phyloP scores from a whole-genome alignment of 2,113 vertebrate species.

The Guaruba guarouba region DNA sequence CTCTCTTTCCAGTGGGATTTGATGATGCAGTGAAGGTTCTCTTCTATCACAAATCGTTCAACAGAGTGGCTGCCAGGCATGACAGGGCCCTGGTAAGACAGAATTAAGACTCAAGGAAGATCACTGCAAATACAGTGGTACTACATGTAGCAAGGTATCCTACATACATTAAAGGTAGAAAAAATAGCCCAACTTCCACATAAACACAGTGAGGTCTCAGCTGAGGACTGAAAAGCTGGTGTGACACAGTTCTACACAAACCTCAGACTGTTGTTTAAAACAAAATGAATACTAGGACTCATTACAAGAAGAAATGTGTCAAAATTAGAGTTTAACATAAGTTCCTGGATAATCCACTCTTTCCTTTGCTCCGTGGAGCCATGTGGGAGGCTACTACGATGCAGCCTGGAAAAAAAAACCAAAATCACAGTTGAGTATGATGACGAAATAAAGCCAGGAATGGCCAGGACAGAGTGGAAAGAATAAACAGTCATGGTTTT shows the following conservation, averaged over 20 bases:
- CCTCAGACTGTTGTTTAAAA: not conserved
- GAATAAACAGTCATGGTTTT: not conserved
- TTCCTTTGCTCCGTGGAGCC: not conserved
- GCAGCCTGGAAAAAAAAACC: not conserved
- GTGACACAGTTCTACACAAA: not conserved
- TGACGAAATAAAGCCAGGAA: not conserved
- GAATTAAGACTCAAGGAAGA: not conserved
- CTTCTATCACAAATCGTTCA: conserved; percentile 96
- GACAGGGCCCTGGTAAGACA: conserved; percentile 85
- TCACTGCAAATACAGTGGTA: not conserved
- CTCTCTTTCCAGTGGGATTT: conserved; percentile 97
- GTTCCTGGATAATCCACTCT: not conserved
- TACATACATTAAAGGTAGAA: not conserved
- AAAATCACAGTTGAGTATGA: not conserved
- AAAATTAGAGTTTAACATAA: not conserved
- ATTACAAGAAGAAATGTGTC: not conserved
- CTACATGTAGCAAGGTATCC: not conserved
- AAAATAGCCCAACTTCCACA: not conserved
- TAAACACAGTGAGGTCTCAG: not conserved
- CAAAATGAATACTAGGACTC: not conserved
- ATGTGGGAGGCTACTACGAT: not conserved
- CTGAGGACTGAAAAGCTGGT: not conserved
- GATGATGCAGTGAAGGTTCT: conserved; percentile 96
- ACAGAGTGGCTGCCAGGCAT: conserved; percentile 98
- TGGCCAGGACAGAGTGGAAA: not conserved